phyloP scores from a whole-genome alignment of 2,888 invertebrate species.

The Orthosia gracilis region DNA sequence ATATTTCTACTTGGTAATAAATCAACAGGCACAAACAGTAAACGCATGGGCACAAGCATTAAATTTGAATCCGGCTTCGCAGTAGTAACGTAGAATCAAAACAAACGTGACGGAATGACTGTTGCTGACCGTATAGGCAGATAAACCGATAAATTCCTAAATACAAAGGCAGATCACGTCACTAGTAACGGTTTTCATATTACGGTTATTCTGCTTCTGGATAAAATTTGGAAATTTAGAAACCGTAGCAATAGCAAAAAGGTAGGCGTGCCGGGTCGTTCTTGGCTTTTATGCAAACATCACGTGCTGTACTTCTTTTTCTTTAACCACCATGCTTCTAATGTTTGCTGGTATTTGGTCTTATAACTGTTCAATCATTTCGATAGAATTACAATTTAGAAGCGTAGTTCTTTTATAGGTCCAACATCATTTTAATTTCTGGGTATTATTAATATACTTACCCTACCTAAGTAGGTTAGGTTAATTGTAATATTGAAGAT shows the following conservation, averaged over 20 bases:
- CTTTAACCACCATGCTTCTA: constrained; percentile 19
- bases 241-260: constrained; percentile 78
- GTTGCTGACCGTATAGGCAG: constrained; percentile 47
- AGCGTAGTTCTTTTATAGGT: neutral
- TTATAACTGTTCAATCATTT: constrained; percentile 18
- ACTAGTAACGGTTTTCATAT: constrained; percentile 71
- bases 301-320: constrained; percentile 69
- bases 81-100: constrained; percentile 56
- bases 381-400: neutral
- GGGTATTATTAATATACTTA: neutral
- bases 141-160: constrained; percentile 55
- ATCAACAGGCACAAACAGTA: constrained; percentile 6
- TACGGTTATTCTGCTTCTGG: constrained; percentile 73
- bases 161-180: constrained; percentile 67
- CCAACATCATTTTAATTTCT: neutral
- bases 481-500: no score
- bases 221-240: constrained; percentile 76
- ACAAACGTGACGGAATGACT: constrained; percentile 62
- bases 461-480: no score
- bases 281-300: constrained; percentile 74
- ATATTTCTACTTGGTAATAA: neutral
- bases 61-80: constrained; percentile 29
- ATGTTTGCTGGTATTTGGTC: constrained; percentile 28
- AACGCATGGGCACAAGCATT: constrained; percentile 1
- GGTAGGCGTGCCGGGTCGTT: constrained; percentile 81